Base-by-base conservation (phyloP, 2,888 invertebrate genomes). In the Eupithecia insigniata region DNA sequence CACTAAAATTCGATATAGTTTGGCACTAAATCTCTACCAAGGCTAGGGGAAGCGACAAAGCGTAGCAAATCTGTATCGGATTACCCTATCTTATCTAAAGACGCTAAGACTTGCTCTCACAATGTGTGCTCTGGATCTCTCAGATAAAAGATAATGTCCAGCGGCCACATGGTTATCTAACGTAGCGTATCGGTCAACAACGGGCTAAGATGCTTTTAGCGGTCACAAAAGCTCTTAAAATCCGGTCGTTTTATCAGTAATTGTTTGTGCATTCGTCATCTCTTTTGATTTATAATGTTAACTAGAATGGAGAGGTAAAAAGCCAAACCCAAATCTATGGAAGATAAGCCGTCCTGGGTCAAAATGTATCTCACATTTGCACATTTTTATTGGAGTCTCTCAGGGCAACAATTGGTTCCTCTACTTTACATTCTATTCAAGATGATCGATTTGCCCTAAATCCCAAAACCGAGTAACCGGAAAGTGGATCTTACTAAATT, bases 11-110 rank as follows among this genome's bases (percentile, higher is more conserved):
- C 71, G 69, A 71, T 71, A 70, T 68, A 73, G 61, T 69, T 69
- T 66, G 62, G 58, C 51, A 74, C 55, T 76, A 77, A 79, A 79
- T 76, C 78, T 78, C 71, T 76, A 77, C 74, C 80, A 80, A 81
- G 80, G 81, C 73, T 76, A 69, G 55, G 73, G 18, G 61, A 70
- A 69, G 74, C 70, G 72, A 74, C 76, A 70, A 75, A 78, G 69
- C 77, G 78, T 79, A 73, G 79, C 78, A 76, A 79, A 79, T 80
- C 72, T 70, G 80, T 75, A 76, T 79, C 78, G 70, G 76, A 74
- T 80, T 68, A 71, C 71, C 70, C 69, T 75, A 69, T 73, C 72
- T 78, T 77, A 79, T 78, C 79, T 67, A 69, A 74, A 75, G 78
- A 78, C 62, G 76, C 74, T 78, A 76, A 77, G 75, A 77, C 77